A percentile compares a stretch with the other conserved stretches of the same genome.
Evolutionary conservation across 2,888 invertebrate genomes (phyloP).

Genomic region (Acanthosoma haemorrhoidale): DNA sequence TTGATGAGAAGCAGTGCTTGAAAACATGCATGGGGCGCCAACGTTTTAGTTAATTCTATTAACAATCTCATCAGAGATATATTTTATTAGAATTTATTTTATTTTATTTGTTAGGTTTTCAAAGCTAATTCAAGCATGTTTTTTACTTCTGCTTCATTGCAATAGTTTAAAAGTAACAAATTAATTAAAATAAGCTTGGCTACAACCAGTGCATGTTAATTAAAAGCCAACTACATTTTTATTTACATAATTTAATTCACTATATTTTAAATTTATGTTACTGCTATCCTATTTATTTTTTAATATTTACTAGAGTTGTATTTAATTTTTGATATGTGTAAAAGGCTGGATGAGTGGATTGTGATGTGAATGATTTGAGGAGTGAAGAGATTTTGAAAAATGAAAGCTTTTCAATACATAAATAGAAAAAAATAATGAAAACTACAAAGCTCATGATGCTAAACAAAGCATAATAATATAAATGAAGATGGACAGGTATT

Average conservation of each 20-base stretch:
- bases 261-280: no score
- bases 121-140: background rate
- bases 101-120: background rate
- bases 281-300: background rate
- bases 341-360: background rate
- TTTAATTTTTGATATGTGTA: background rate
- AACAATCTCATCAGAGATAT: background rate
- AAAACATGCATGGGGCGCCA: conserved; percentile 29
- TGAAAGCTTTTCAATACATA: background rate
- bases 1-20: conserved; percentile 32
- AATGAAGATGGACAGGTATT: conserved; percentile 11
- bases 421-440: background rate
- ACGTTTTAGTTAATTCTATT: background rate
- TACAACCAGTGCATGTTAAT: background rate
- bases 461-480: background rate
- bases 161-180: background rate
- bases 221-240: background rate
- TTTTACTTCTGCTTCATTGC: background rate
- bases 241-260: background rate
- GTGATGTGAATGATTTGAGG: conserved; percentile 4
- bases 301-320: background rate
- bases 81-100: background rate
- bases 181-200: conserved; percentile 9
- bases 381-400: background rate
- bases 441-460: conserved; percentile 10